Evolutionary conservation across 2,113 vertebrate species (phyloP), one percentile per base, ranked within the genome.

Genomic region (Theropithecus gelada): DNA sequence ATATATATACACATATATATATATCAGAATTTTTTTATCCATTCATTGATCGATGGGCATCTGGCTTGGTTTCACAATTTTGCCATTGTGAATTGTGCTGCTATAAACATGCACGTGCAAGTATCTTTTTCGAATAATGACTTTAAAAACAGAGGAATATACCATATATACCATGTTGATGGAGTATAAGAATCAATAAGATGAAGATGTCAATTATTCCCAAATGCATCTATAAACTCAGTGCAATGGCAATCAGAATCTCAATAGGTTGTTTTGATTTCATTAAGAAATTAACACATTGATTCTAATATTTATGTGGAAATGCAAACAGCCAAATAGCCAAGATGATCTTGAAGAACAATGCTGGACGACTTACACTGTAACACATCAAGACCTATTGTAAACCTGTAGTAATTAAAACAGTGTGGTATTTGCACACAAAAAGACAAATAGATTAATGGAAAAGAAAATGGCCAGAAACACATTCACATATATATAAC

Each of bases 281-380:
- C 27, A 64, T 73, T 82, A 43, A 64, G 40, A 95, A 75, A 13
- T 30, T 43, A 45, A 81, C 43, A 88, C 45, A 35, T 38, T 73
- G 43, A 52, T 73, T 91, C 57, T 85, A 86, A 61, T 87, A 81
- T 92, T 81, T 81, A 64, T 92, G 80, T 73, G 76, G 79, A 90
- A 75, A 83, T 43, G 30, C 45, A 92, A 92, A 95, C 43, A 10
- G 27, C 43, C 75, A 80, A 75, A 66, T 48, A 83, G 32, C 25
- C 38, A 40, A 82, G 25, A 32, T 45, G 40, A 85, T 66, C 82
- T 45, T 84, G 40, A 85, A 38, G 48, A 70, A 70, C 35, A 88
- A n/a, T 55, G 48, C 4, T 72, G 55, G 59, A 83, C 55, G 14
- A 61, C 55, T 40, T 27, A 87, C n/a, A 52, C 50, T 52, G 35